Percentiles rank a stretch among this genome's conserved stretches.
phyloP scores from a whole-genome alignment of 2,888 invertebrate genomes.

The Dastarcus helophoroides region DNA sequence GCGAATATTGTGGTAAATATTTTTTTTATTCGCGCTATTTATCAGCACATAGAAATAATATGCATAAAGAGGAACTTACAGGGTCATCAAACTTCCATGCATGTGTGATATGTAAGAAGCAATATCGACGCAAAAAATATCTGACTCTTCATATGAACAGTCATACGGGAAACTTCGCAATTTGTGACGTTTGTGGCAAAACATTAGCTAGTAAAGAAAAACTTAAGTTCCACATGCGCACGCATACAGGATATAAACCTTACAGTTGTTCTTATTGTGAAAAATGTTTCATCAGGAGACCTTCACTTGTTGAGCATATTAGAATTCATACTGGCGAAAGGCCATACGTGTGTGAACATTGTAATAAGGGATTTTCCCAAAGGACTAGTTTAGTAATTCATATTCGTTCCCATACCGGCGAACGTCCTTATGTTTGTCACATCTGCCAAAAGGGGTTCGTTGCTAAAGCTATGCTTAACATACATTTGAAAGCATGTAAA shows the following conservation, averaged over 20 bases:
- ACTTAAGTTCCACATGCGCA: slow-evolving; percentile 36
- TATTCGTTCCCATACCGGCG: slow-evolving; percentile 52
- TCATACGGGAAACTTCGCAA: slow-evolving; percentile 41
- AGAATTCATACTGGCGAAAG: slow-evolving; percentile 34
- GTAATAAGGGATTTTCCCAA: slow-evolving; percentile 51
- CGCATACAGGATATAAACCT: slow-evolving; percentile 33
- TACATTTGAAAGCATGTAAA: slow-evolving; percentile 45
- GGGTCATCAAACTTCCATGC: slow-evolving; percentile 28
- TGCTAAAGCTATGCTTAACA: slow-evolving; percentile 49
- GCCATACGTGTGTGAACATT: slow-evolving; percentile 43
- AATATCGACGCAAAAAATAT: slow-evolving; percentile 35
- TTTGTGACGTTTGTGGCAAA: slow-evolving; percentile 51
- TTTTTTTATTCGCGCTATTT: slow-evolving; percentile 37
- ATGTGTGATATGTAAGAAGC: slow-evolving; percentile 35
- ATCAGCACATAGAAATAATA: slow-evolving; percentile 31
- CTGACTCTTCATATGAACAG: slow-evolving; percentile 36
- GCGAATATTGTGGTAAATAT: slow-evolving; percentile 43
- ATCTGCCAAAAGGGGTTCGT: slow-evolving; percentile 51
- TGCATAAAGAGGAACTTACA: slow-evolving; percentile 29
- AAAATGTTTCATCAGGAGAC: slow-evolving; percentile 34
- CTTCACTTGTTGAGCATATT: slow-evolving; percentile 32
- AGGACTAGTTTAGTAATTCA: slow-evolving; percentile 53
- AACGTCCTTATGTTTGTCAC: slow-evolving; percentile 47
- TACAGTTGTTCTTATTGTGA: slow-evolving; percentile 32
- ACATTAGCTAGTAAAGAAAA: slow-evolving; percentile 42